Conservation (phyloP, 2,888 invertebrate genomes). For the Tridacna crocea region DNA sequence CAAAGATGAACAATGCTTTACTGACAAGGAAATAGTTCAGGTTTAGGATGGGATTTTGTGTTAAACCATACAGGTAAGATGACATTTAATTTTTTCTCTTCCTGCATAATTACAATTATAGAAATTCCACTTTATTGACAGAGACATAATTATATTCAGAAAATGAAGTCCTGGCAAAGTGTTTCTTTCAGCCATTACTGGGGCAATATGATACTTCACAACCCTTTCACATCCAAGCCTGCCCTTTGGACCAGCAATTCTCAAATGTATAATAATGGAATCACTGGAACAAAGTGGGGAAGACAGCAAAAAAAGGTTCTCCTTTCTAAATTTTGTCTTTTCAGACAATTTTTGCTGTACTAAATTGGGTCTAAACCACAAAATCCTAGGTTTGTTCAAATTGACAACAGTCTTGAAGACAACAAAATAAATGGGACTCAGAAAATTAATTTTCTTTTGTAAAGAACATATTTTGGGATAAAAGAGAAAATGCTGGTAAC, state of each 20-base stretch:
- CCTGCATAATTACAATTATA: too few species aligned
- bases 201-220: slow-evolving; percentile 12
- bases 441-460: too few species aligned
- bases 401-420: background rate
- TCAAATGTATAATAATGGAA: background rate
- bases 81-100: too few species aligned
- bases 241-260: background rate
- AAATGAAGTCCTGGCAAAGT: background rate
- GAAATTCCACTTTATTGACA: too few species aligned
- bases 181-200: background rate
- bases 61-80: too few species aligned
- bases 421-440: too few species aligned
- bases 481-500: too few species aligned
- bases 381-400: background rate
- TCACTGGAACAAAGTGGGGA: background rate
- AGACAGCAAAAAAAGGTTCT: background rate
- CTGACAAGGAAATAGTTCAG: too few species aligned
- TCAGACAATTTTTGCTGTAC: background rate
- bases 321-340: background rate
- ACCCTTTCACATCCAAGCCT: background rate
- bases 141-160: too few species aligned
- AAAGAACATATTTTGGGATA: too few species aligned
- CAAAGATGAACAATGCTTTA: too few species aligned
- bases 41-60: too few species aligned
- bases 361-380: background rate